Evolutionary conservation across 2,113 vertebrate species (phyloP), one percentile per base, ranked within the genome.

Genomic region (Melospiza georgiana): DNA sequence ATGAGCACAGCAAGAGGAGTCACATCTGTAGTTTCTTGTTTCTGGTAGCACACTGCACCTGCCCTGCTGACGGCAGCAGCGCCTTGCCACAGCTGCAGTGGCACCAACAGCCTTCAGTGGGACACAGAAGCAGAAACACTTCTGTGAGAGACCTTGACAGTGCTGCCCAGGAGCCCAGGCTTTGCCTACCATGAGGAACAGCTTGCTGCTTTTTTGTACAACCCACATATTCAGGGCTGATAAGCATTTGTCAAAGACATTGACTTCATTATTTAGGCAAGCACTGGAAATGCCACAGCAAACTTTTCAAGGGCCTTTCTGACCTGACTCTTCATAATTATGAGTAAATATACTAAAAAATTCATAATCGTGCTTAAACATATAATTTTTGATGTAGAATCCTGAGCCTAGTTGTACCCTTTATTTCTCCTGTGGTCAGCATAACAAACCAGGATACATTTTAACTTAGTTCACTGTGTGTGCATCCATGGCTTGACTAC

Each of bases 181-280:
- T 59, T 27, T 57, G 49, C 65, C 14, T 16, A 52, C 61, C 15
- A 12, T 7, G 43, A 86, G 65, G 54, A 76, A 68, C 37, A 77
- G 59, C 68, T 93, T 94, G 84, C 78, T 95, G 75, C 63, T 93
- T 86, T 85, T 85, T 82, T 88, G 35, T 51, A 48, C 57, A 84
- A 51, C 43, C 46, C 71, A 91, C 75, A 68, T 59, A 84, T 65
- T 67, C 73, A 61, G 39, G 75, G 78, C 72, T 89, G 79, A 31
- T 12, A 48, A 75, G 52, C 31, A 46, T 68, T 93, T 95, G 83
- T 73, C 79, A 90, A 84, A 80, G 72, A 71, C 25, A 59, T 74
- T 51, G 51, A 27, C 51, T 77, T 90, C 1, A 1, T 15, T 67
- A 16, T 51, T 65, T 59, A 80, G 63, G 52, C 23, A 85, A 69